Percentiles rank a stretch among this genome's conserved stretches.
Conservation (phyloP, 2,797 vertebrate genomes). For the Scomberomorus guttatus region DNA sequence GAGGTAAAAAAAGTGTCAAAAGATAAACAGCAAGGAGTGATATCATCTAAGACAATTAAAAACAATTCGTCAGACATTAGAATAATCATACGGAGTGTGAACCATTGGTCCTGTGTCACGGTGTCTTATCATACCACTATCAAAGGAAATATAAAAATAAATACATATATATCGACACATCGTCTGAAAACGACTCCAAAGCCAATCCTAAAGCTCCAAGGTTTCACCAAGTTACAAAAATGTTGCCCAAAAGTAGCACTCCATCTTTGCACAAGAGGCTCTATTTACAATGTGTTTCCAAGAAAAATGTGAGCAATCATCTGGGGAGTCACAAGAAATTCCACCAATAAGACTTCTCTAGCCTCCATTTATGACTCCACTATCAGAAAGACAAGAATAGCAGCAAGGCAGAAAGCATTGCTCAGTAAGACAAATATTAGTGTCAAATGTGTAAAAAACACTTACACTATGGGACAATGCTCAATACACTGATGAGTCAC, state of each 20-base stretch:
- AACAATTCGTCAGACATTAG: no score
- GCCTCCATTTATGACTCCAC: background rate
- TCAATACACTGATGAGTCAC: conserved; percentile 28
- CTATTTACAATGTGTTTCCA: background rate
- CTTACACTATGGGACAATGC: background rate
- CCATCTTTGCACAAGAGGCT: background rate
- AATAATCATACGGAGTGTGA: no score
- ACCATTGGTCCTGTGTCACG: no score
- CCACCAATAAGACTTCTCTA: background rate
- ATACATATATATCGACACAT: background rate
- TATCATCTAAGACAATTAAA: no score
- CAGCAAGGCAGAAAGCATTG: background rate
- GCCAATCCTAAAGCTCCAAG: background rate
- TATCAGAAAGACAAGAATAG: background rate
- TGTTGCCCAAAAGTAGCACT: background rate
- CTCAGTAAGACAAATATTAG: background rate
- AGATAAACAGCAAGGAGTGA: no score
- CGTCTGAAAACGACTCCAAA: background rate
- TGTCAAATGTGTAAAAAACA: conserved; percentile 13
- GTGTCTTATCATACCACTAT: background rate
- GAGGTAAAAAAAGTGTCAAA: no score
- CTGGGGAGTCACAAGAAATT: background rate
- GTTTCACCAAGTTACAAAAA: background rate
- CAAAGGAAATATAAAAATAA: background rate
- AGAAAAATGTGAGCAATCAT: background rate